Evolutionary conservation across 2,113 vertebrate species (phyloP).

Genomic region (Centropus bengalensis): DNA sequence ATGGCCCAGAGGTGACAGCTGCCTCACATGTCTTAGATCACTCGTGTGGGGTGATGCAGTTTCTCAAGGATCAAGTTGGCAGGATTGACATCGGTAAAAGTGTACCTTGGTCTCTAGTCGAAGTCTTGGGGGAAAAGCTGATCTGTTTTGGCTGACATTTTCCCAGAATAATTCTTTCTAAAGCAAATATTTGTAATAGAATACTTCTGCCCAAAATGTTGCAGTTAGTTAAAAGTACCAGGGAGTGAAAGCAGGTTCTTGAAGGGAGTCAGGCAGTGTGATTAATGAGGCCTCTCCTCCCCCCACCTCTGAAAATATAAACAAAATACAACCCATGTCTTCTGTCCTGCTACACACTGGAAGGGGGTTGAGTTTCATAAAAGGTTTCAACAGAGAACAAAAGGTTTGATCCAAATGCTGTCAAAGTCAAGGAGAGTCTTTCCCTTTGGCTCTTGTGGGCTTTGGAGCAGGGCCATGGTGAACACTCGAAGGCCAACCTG

Average conservation of each 20-base stretch:
- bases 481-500: slow-evolving; percentile 26
- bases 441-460: not conserved
- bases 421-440: not conserved
- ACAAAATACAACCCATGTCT: slow-evolving; percentile 11
- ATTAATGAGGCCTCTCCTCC: slow-evolving; percentile 9
- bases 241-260: not conserved
- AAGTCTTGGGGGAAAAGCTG: not conserved
- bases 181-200: slow-evolving; percentile 17
- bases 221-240: slow-evolving; percentile 2
- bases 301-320: not conserved
- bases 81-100: not conserved
- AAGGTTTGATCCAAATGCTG: slow-evolving; percentile 29
- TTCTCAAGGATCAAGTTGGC: not conserved
- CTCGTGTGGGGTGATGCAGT: not conserved
- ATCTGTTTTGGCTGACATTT: not conserved
- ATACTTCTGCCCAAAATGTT: not conserved
- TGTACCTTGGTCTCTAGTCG: not conserved
- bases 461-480: slow-evolving; percentile 21
- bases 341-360: not conserved
- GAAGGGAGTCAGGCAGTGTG: not conserved
- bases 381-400: slow-evolving; percentile 5
- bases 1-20: rapidly evolving
- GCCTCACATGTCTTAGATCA: not conserved
- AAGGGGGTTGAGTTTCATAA: not conserved
- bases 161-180: not conserved